Base-by-base conservation (phyloP, 1,140 invertebrate species). In the Potamilus streckersoni region DNA sequence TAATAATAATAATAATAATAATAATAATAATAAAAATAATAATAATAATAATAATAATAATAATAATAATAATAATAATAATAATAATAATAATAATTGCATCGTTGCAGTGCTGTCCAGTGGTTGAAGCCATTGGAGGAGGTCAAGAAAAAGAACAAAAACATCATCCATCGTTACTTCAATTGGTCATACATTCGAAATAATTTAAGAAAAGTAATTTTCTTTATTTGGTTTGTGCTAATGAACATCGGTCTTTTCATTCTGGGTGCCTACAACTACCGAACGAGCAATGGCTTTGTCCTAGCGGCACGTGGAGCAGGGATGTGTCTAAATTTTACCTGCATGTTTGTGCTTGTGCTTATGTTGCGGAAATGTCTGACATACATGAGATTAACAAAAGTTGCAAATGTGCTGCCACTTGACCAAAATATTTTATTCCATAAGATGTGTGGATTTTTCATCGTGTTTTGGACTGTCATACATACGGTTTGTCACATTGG, bases 381-480 rank as follows among this genome's bases (percentile, higher is more conserved):
- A 0, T 95, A 94, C 85, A 89, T 98, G n/a, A 90, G 97, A 63
- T 80, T 94, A 93, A 0, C 92, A 93, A 71, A 95, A 95, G 5
- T 93, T 94, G 57, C 93, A 93, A 76, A 91, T 0, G 91, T 95
- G 71, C 90, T 98, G 38, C 97, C 97, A 0, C 90, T 98, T 60
- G 97, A 99, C 90, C 94, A 97, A 76, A 95, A 97, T 85, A 95
- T 98, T 77, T 96, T 97, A 89, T 93, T 98, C 79, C 97, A 99
- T 90, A 98, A 97, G 89, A 88, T 97, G 62, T 95, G 95, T 0
- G 97, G 96, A 2, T 93, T 94, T 59, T 87, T 96, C 19, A 95
- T 98, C 63, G 93, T 94, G 14, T 83, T 94, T 0, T 93, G 94
- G 79, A 94, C 94, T 82, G 63, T 94, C 2, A 71, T 95, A 1